Percentiles rank a stretch among this genome's conserved stretches.
Conservation (phyloP, 2,888 invertebrate genomes). For the Meandrusa payeni region DNA sequence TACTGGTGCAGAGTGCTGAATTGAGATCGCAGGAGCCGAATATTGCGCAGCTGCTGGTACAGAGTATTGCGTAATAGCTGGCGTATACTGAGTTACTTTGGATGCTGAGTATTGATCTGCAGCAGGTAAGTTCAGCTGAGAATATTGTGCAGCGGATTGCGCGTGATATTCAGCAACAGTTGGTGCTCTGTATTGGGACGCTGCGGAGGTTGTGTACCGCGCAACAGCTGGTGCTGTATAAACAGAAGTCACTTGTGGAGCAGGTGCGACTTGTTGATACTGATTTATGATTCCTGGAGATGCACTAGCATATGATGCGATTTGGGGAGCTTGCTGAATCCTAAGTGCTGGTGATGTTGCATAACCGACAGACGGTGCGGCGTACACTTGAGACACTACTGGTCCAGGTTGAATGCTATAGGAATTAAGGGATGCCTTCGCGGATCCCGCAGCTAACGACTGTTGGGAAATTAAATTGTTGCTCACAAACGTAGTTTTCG, state of each 20-base stretch:
- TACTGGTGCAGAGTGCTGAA: slow-evolving; percentile 45
- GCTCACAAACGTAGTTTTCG: slow-evolving; percentile 51
- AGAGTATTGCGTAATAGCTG: slow-evolving; percentile 31
- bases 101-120: slow-evolving; percentile 27
- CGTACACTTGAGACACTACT: slow-evolving; percentile 69
- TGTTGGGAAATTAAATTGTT: slow-evolving; percentile 60
- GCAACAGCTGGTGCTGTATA: slow-evolving; percentile 36
- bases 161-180: slow-evolving; percentile 33
- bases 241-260: slow-evolving; percentile 31
- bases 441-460: slow-evolving; percentile 50
- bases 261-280: slow-evolving; percentile 40
- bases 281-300: slow-evolving; percentile 31
- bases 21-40: slow-evolving; percentile 26
- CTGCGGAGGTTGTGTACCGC: slow-evolving; percentile 26
- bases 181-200: slow-evolving; percentile 31
- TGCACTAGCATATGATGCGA: slow-evolving; percentile 30
- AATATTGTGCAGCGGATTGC: slow-evolving; percentile 30
- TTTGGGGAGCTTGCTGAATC: slow-evolving; percentile 42
- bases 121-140: slow-evolving; percentile 25
- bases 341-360: slow-evolving; percentile 58
- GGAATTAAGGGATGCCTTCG: slow-evolving; percentile 67
- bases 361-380: slow-evolving; percentile 59
- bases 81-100: too few species aligned
- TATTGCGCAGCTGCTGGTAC: slow-evolving; percentile 36
- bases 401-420: slow-evolving; percentile 57